Percentiles rank a stretch among this genome's conserved stretches.
Conservation (phyloP, 35 echinoderm and acorn worm species). For the Diadema setosum region DNA sequence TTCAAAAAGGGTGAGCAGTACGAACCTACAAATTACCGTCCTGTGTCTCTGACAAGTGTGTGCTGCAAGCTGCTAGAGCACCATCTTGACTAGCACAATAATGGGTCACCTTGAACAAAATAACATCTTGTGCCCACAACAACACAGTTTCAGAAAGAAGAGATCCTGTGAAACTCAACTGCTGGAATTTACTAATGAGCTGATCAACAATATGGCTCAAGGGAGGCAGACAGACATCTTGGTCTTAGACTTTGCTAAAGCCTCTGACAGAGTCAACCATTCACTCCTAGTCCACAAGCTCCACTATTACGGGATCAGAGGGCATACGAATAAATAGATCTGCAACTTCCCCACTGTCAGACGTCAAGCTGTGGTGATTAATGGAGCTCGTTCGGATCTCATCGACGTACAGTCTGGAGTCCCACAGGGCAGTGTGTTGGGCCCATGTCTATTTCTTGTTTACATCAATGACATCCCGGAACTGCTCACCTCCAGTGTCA, state of each 20-base stretch:
- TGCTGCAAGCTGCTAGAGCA: too few species aligned
- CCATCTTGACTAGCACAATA: background rate
- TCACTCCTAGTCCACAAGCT: constrained; percentile 1
- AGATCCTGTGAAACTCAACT: background rate
- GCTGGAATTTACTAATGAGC: background rate
- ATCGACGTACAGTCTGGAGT: background rate
- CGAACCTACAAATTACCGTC: too few species aligned
- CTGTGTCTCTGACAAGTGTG: too few species aligned
- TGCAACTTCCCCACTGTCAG: background rate
- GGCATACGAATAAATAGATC: constrained; percentile 1
- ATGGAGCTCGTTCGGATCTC: background rate
- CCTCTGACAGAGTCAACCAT: constrained; percentile 13
- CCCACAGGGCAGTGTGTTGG: constrained; percentile 29
- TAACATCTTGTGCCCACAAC: background rate
- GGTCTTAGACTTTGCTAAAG: background rate
- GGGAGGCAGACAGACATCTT: background rate
- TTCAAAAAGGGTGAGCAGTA: too few species aligned
- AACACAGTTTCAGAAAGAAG: background rate
- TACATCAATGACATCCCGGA: constrained; percentile 32
- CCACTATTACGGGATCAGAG: constrained; percentile 10
- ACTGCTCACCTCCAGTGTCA: background rate
- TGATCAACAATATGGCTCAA: background rate
- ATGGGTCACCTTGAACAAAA: background rate
- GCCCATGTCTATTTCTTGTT: background rate
- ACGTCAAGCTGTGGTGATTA: background rate